A percentile compares a stretch with the other conserved stretches of the same genome.
These are phyloP conservation scores for Megamerina dolium DNA, from an alignment of 2,888 invertebrate genomes.

Conservation along the genomic window DNA sequence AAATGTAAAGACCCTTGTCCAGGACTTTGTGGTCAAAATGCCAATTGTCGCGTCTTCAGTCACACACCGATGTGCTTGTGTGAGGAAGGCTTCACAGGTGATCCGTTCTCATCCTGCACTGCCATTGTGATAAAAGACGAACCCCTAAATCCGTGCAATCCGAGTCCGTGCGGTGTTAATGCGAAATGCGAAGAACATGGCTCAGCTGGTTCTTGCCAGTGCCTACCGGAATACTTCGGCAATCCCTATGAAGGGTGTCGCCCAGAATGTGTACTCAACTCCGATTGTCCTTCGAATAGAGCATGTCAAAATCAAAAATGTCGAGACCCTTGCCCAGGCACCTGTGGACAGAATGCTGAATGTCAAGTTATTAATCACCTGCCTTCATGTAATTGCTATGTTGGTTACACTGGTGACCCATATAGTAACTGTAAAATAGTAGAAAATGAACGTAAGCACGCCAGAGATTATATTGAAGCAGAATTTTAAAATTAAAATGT, in stretches of 20 bases:
- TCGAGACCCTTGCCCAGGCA: conserved; percentile 59
- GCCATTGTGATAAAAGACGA: conserved; percentile 49
- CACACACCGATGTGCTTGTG: conserved; percentile 59
- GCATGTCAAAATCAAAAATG: conserved; percentile 64
- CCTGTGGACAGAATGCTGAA: conserved; percentile 60
- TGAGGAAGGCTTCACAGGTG: conserved; percentile 55
- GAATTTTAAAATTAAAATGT: neutral
- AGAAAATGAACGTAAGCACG: conserved; percentile 50
- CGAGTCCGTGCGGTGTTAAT: conserved; percentile 58
- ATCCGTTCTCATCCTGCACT: conserved; percentile 53
- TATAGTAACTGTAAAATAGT: conserved; percentile 57
- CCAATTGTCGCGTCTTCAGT: conserved; percentile 54
- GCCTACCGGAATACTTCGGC: conserved; percentile 65
- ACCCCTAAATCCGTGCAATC: conserved; percentile 50
- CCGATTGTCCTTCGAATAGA: conserved; percentile 61
- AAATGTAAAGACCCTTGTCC: conserved; percentile 58
- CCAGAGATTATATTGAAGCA: neutral
- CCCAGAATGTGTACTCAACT: conserved; percentile 60
- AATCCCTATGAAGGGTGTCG: conserved; percentile 71
- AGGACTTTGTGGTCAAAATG: conserved; percentile 57
- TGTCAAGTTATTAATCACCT: conserved; percentile 62
- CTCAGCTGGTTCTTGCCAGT: conserved; percentile 67
- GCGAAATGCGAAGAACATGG: conserved; percentile 69
- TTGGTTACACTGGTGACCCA: conserved; percentile 62
- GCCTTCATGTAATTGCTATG: conserved; percentile 57